Evolutionary conservation across 2,797 vertebrate genomes (phyloP).

Genomic region (Sebastes glaucus): DNA sequence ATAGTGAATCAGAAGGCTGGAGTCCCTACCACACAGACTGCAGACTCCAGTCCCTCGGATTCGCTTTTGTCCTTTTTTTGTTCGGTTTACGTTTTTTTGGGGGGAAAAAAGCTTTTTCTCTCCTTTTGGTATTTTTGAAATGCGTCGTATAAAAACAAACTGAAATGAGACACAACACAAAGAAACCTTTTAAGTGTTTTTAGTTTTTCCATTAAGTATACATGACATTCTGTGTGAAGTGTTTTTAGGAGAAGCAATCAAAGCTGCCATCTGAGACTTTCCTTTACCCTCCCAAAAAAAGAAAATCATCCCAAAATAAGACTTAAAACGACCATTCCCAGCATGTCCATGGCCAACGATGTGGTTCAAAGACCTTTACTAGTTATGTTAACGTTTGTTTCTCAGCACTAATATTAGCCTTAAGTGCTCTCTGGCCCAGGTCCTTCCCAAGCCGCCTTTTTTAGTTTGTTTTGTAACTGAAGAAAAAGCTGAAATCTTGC

Average conservation of each 20-base stretch:
- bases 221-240: constrained; percentile 85
- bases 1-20: constrained; percentile 69
- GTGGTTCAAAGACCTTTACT: constrained; percentile 78
- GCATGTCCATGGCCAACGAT: constrained; percentile 78
- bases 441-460: constrained; percentile 73
- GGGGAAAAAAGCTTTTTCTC: constrained; percentile 3
- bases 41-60: constrained; percentile 64
- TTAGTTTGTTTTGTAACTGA: constrained; percentile 76
- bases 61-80: constrained; percentile 39
- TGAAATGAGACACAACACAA: constrained; percentile 63
- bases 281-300: constrained; percentile 54
- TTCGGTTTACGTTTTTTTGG: constrained; percentile 32
- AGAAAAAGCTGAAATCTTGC: constrained; percentile 83
- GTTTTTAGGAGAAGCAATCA: constrained; percentile 88
- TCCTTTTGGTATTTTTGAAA: constrained; percentile 58
- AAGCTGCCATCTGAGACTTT: constrained; percentile 83
- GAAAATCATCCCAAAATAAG: constrained; percentile 70
- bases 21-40: constrained; percentile 66
- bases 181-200: constrained; percentile 72
- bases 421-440: constrained; percentile 85
- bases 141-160: constrained; percentile 50
- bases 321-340: constrained; percentile 78
- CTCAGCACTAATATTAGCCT: constrained; percentile 86
- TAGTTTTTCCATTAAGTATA: constrained; percentile 68
- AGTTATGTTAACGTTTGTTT: constrained; percentile 71